phyloP scores from a whole-genome alignment of 2,113 vertebrate species.

The Vulpes lagopus region DNA sequence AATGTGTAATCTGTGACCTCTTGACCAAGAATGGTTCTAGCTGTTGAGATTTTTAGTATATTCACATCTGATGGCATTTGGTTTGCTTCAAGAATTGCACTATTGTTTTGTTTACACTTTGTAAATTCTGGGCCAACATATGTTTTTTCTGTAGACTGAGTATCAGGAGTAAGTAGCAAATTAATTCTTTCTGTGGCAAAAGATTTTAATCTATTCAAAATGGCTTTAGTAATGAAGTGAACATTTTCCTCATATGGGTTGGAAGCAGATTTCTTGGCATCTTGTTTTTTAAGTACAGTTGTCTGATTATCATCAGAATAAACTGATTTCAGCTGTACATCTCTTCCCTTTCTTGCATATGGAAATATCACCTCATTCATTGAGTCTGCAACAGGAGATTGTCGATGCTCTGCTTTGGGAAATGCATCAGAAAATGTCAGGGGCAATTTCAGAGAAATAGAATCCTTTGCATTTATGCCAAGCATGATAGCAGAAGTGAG shows the following conservation, averaged over 20 bases:
- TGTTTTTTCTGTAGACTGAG: neutral
- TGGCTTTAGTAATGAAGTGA: constrained; percentile 54
- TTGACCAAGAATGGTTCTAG: neutral
- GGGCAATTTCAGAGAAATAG: neutral
- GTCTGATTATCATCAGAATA: constrained; percentile 21
- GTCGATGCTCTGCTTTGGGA: neutral
- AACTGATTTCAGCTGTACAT: neutral
- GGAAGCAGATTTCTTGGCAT: neutral
- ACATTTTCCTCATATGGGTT: constrained; percentile 14
- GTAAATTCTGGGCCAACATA: neutral
- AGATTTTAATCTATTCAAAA: constrained; percentile 54
- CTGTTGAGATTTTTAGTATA: neutral
- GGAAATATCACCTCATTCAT: neutral
- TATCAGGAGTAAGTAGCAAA: constrained; percentile 7
- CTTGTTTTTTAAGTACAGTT: neutral
- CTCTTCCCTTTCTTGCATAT: neutral
- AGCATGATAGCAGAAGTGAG: constrained; percentile 36
- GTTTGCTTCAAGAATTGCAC: neutral
- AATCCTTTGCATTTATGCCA: constrained; percentile 29
- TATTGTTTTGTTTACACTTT: constrained; percentile 24
- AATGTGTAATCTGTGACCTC: neutral
- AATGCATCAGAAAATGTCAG: neutral
- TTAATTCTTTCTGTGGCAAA: constrained; percentile 55
- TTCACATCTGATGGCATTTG: constrained; percentile 19
- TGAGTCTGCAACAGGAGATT: neutral